A percentile compares a stretch with the other conserved stretches of the same genome.
phyloP scores from a whole-genome alignment of 2,888 invertebrate species.

The Erebia ligea region DNA sequence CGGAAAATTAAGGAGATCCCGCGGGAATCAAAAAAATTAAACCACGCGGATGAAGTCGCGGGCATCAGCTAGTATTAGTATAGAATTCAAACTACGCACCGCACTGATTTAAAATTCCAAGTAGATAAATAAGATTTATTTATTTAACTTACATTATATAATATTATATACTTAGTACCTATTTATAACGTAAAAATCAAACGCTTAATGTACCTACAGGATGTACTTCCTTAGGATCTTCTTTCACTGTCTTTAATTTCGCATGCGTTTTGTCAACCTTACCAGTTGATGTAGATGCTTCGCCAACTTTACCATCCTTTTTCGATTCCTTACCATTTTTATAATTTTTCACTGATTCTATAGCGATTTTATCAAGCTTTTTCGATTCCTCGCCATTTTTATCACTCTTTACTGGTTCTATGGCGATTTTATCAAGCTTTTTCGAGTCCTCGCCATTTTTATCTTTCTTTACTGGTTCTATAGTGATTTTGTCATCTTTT shows the following conservation, averaged over 20 bases:
- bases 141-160: conserved; percentile 1
- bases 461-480: neutral
- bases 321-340: neutral
- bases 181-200: neutral
- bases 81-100: too few species aligned
- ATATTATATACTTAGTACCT: too few species aligned
- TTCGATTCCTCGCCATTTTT: conserved; percentile 8
- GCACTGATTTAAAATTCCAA: too few species aligned
- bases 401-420: neutral
- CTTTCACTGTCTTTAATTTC: conserved; percentile 49
- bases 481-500: neutral
- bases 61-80: too few species aligned
- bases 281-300: conserved; percentile 12
- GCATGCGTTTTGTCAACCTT: conserved; percentile 26
- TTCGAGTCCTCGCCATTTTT: conserved; percentile 10
- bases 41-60: too few species aligned
- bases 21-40: too few species aligned
- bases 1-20: too few species aligned
- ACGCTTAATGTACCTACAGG: neutral
- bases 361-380: neutral
- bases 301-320: conserved; percentile 9
- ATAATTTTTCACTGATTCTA: neutral
- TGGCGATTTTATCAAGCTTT: neutral
- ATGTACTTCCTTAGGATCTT: conserved; percentile 44
- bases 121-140: neutral